These are phyloP conservation scores for Motacilla alba DNA, from an alignment of 2,113 vertebrate species.

Conservation along the genomic window DNA sequence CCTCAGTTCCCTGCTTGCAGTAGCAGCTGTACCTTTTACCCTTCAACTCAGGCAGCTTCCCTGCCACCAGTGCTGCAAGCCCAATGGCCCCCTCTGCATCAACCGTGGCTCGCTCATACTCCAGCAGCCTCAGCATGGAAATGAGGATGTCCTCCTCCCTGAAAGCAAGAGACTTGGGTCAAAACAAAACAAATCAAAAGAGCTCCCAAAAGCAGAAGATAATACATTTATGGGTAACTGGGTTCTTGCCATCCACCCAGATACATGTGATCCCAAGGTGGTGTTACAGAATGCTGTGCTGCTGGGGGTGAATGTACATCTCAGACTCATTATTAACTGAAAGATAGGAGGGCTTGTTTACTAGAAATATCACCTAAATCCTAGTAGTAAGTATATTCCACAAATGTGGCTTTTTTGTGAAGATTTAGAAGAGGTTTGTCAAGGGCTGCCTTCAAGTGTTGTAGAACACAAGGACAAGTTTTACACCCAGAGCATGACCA, in stretches of 20 bases:
- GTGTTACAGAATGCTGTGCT: not conserved
- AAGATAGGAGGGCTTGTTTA: not conserved
- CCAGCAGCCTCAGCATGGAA: constrained; percentile 86
- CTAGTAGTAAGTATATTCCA: not conserved
- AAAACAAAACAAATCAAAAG: not conserved
- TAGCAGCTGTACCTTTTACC: constrained; percentile 79
- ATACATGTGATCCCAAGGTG: no score
- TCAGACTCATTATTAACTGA: not conserved
- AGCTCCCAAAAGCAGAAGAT: not conserved
- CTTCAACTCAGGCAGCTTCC: constrained; percentile 82
- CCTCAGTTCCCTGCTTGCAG: not conserved
- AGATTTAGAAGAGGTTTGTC: not conserved
- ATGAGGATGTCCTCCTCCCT: constrained; percentile 85
- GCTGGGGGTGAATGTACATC: not conserved
- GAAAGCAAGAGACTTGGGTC: not conserved
- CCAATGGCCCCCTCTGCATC: constrained; percentile 87
- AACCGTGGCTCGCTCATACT: constrained; percentile 82
- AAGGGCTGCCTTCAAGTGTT: not conserved
- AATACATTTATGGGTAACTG: not conserved
- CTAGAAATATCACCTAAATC: not conserved
- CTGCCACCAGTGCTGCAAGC: constrained; percentile 82
- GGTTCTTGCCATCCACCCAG: not conserved
- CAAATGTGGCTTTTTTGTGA: not conserved
- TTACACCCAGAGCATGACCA: not conserved
- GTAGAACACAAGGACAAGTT: not conserved